Evolutionary conservation across 2,113 vertebrate genomes (phyloP), one percentile per base, ranked within the genome.

Genomic region (Cinclus mexicanus): DNA sequence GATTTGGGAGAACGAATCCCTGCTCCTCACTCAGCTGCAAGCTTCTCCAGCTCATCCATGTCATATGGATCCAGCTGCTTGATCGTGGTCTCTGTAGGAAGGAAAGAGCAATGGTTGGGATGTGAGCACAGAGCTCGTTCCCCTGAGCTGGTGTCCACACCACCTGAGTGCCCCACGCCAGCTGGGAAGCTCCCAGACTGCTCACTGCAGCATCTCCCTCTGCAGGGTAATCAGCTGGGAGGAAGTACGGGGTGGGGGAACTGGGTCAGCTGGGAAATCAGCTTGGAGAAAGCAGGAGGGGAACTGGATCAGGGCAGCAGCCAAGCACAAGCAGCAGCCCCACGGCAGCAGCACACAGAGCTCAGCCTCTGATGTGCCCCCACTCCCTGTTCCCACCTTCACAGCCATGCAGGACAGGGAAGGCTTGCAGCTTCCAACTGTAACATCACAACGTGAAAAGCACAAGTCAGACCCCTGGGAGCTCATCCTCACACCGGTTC

Each of bases 41-140:
- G 96, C 84, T 81, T 96, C 93, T 98, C 98, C 2, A 98, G 96
- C 65, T 97, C 97, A 1, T 98, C 97, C 94, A 98, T 95, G 81
- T 98, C 92, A 1, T 97, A 85, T 0, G 98, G 96, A 42, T 98
- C 83, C 24, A 98, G 94, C 29, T 96, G 90, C 77, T 97, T 96
- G 81, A 98, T 98, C 16, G 15, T 81, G n/a, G 92, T 98, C 44
- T 97, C 98, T 98, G 91, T 4, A 86, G 75, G 57, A 79, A 93
- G 10, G 42, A 44, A 64, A 64, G 35, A 64, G 25, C 7, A 56
- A 24, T 20, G 44, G 57, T 11, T 42, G 72, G 42, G 35, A 70
- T 0, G 25, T 2, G 5, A 64, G 56, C 0, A 0, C 70, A 47
- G 23, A 64, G 49, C 56, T 61, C 1, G 0, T 10, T 25, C 17